Evolutionary conservation across 1,140 invertebrate species (phyloP).

Genomic region (Sitophilus oryzae): DNA sequence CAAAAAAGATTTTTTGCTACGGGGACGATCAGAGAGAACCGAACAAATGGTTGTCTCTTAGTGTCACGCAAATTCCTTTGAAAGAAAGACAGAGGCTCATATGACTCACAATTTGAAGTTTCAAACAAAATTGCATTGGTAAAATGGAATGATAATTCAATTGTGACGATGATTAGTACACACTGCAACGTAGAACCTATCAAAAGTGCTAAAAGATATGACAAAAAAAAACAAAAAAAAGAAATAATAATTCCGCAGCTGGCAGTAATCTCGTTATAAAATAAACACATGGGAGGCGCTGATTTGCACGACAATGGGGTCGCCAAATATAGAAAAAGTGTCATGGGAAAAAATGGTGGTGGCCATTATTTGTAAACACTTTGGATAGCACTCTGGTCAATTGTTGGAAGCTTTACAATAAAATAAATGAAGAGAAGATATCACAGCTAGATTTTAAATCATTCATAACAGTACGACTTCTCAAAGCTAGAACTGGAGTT

Average conservation of each 20-base stretch:
- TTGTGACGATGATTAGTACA: slow-evolving; percentile 21
- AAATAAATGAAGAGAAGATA: slow-evolving; percentile 24
- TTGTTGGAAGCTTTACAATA: slow-evolving; percentile 29
- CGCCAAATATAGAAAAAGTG: slow-evolving; percentile 32
- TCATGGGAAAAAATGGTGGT: slow-evolving; percentile 40
- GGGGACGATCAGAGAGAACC: slow-evolving; percentile 22
- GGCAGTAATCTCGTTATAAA: slow-evolving; percentile 28
- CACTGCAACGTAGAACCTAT: slow-evolving; percentile 18
- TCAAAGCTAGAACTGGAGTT: slow-evolving; percentile 15
- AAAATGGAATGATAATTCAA: slow-evolving; percentile 28
- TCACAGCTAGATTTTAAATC: slow-evolving; percentile 27
- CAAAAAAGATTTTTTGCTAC: slow-evolving; percentile 20
- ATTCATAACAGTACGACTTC: slow-evolving; percentile 18
- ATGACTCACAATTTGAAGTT: slow-evolving; percentile 21
- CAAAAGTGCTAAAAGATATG: slow-evolving; percentile 24
- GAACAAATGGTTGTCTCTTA: slow-evolving; percentile 12
- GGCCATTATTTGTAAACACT: slow-evolving; percentile 31
- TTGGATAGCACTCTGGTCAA: slow-evolving; percentile 31
- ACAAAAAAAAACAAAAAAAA: slow-evolving; percentile 25
- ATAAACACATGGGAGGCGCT: slow-evolving; percentile 34
- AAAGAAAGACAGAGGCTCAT: slow-evolving; percentile 15
- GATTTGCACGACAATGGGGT: slow-evolving; percentile 35
- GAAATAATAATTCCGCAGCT: slow-evolving; percentile 18
- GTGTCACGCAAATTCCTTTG: slow-evolving; percentile 3
- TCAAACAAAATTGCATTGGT: slow-evolving; percentile 17